A percentile compares a stretch with the other conserved stretches of the same genome.
These are phyloP conservation scores for Corydoras sp. DNA, from an alignment of 2,113 vertebrate species.

Conservation along the genomic window DNA sequence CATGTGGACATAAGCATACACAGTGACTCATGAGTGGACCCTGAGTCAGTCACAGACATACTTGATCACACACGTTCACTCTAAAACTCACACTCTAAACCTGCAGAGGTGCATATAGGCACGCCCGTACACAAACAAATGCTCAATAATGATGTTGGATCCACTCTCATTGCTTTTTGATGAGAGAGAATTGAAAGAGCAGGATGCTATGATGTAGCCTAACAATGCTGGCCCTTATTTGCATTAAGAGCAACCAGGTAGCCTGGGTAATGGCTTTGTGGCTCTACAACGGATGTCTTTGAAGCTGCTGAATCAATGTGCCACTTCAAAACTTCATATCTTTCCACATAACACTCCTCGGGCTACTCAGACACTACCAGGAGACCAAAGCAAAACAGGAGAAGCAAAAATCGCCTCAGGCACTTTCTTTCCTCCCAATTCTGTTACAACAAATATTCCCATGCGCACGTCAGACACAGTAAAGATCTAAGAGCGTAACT, in stretches of 20 bases:
- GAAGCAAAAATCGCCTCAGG: conserved; percentile 27
- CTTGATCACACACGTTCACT: conserved; percentile 56
- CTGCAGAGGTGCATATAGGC: conserved; percentile 18
- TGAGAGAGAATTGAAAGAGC: conserved; percentile 44
- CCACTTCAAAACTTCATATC: conserved; percentile 53
- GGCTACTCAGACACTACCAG: conserved; percentile 41
- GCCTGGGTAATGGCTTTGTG: conserved; percentile 51
- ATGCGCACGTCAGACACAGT: conserved; percentile 16
- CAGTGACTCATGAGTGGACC: conserved; percentile 9
- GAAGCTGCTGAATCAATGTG: conserved; percentile 52
- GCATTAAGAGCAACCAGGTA: conserved; percentile 50
- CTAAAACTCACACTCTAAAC: conserved; percentile 46
- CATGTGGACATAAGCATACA: neutral
- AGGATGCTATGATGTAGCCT: conserved; percentile 44
- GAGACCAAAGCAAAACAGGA: conserved; percentile 44
- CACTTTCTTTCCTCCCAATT: conserved; percentile 34
- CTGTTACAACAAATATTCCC: conserved; percentile 21
- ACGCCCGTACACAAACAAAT: conserved; percentile 41
- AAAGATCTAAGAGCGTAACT: conserved; percentile 22
- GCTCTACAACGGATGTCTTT: conserved; percentile 48
- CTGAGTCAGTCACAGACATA: conserved; percentile 11
- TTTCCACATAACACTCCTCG: conserved; percentile 49
- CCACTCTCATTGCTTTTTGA: conserved; percentile 52
- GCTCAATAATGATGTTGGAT: conserved; percentile 53
- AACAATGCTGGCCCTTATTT: conserved; percentile 44